Evolutionary conservation across 1,140 invertebrate genomes (phyloP).

Genomic region (Trichonephila clavata): DNA sequence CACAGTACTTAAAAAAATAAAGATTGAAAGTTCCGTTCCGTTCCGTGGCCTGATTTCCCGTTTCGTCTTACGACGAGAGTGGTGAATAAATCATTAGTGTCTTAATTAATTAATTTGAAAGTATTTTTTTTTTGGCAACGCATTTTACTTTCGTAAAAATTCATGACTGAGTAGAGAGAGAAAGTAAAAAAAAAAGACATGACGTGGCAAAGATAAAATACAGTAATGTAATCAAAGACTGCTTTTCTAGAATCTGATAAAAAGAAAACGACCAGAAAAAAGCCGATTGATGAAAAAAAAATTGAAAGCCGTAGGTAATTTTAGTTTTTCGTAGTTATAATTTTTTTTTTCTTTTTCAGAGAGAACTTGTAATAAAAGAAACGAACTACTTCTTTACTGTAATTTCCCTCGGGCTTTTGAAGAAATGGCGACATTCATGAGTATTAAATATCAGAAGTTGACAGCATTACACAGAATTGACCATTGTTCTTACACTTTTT

Average conservation of each 20-base stretch:
- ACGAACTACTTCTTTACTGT: conserved; percentile 37
- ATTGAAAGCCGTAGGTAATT: conserved; percentile 38
- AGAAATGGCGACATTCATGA: conserved; percentile 44
- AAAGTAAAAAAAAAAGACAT: background rate
- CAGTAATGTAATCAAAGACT: conserved; percentile 38
- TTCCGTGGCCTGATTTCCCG: background rate
- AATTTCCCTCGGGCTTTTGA: conserved; percentile 34
- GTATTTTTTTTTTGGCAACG: conserved; percentile 17
- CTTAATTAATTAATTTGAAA: conserved; percentile 49
- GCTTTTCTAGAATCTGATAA: conserved; percentile 19
- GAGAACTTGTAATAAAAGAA: conserved; percentile 34
- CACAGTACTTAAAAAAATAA: background rate
- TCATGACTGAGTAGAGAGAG: background rate
- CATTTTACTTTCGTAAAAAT: conserved; percentile 2
- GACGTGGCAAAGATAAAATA: conserved; percentile 14
- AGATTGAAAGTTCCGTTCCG: background rate
- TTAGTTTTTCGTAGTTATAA: conserved; percentile 13
- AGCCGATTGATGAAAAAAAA: conserved; percentile 44
- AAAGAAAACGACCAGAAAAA: background rate
- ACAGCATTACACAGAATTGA: conserved; percentile 42
- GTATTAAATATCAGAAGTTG: conserved; percentile 59
- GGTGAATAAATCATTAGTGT: conserved; percentile 38
- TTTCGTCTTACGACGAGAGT: background rate
- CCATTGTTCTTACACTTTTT: conserved; percentile 9
- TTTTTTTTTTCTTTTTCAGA: background rate